Evolutionary conservation across 2,888 invertebrate species (phyloP), one percentile per base, ranked within the genome.

Genomic region (Cryptosula pallasiana): DNA sequence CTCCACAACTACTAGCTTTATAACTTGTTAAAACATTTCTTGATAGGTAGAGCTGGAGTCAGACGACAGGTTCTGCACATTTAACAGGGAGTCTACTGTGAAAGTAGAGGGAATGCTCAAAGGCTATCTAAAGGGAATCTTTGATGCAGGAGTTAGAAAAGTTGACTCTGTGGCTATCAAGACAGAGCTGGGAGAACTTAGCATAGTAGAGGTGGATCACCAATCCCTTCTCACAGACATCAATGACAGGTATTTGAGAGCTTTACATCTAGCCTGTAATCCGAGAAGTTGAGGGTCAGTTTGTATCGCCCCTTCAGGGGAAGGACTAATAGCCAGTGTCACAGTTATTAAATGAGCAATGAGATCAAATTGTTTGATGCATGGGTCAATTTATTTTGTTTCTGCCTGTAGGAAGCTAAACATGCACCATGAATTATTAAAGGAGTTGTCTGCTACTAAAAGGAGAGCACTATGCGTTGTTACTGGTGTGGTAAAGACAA

Each of bases 351-450:
- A n/a, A n/a, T n/a, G n/a, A n/a, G n/a, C n/a, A n/a, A n/a, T n/a
- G n/a, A n/a, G n/a, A n/a, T n/a, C n/a, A n/a, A n/a, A n/a, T n/a
- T n/a, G n/a, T n/a, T n/a, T n/a, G n/a, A n/a, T n/a, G n/a, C n/a
- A n/a, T n/a, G n/a, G n/a, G n/a, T n/a, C n/a, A n/a, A n/a, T n/a
- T n/a, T n/a, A n/a, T n/a, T n/a, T n/a, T n/a, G n/a, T n/a, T n/a
- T n/a, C n/a, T n/a, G n/a, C n/a, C n/a, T n/a, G n/a, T n/a, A n/a
- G n/a, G n/a, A n/a, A 23, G 25, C 25, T 58, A 23, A 58, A 58
- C 5, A 58, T 58, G 58, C n/a, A n/a, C 25, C 58, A 58, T 27
- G 58, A 58, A 32, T n/a, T 58, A n/a, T 5, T 58, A n/a, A 58
- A n/a, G n/a, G 58, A 58, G n/a, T 9, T 58, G n/a, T 58, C 29